Evolutionary conservation across 2,888 invertebrate genomes (phyloP), one percentile per base, ranked within the genome.

Genomic region (Acronicta aceris): DNA sequence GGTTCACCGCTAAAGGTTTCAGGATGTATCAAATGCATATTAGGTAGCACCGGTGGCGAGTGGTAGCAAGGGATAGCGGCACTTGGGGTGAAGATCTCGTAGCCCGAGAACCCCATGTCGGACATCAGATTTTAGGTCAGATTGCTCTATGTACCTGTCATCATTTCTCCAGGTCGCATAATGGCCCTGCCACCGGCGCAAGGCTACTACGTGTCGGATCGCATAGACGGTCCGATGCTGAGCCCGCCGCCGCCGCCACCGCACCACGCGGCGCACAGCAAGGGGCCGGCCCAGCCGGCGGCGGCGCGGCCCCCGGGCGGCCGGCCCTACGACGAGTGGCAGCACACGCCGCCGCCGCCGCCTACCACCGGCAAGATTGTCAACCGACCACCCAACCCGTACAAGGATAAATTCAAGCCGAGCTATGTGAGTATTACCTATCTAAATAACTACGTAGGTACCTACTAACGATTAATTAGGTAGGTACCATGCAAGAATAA

Each of bases 131-230:
- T 30, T 30, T 30, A 2, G 30, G 8, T 30, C 2, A 30, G 9
- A 9, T 7, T 27, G 5, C 27, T 30, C 9, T 7, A 30, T 10
- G 2, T 33, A 12, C 10, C 33, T 33, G 12, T 15, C 12, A 6
- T 46, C 12, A 33, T 8, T 16, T 70, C 71, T 8, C 7, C 79
- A 93, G 93, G 93, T 62, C 89, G 95, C 16, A 91, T 95, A 58
- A 89, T 95, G 90, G 87, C 87, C 1, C 77, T 94, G 0, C 90
- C 93, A 0, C 87, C 91, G 0, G 82, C 92, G 0, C 89, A 89
- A 51, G 94, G 93, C 5, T 94, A 93, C 82, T 95, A 94, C 84
- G 90, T 95, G 46, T 82, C 93, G 0, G 93, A 94, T 59, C 89
- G 95, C 41, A 87, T 89, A 27, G 94, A 93, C 76, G 58, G 59